Percentiles rank a stretch among this genome's conserved stretches.
These are phyloP conservation scores for Propithecus coquereli DNA, from an alignment of 2,113 vertebrate species.

Conservation along the genomic window DNA sequence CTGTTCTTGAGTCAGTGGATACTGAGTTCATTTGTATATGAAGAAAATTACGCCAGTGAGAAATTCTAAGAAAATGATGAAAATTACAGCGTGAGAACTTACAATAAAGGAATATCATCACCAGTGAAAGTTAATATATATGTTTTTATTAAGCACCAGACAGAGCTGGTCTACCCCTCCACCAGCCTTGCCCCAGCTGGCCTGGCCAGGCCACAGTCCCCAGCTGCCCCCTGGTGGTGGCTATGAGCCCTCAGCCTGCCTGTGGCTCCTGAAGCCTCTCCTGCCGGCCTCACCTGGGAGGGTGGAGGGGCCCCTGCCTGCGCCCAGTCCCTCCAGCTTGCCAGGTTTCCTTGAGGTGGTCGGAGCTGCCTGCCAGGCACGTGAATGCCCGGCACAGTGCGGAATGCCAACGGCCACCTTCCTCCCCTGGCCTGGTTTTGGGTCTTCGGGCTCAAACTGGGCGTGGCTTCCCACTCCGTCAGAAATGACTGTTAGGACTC, in stretches of 20 bases:
- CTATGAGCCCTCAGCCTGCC: neutral
- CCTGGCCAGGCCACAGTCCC: neutral
- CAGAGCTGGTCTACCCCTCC: neutral
- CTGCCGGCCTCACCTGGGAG: neutral
- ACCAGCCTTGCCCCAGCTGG: neutral
- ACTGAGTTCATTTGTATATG: neutral
- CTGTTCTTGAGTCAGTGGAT: neutral
- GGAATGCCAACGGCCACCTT: neutral
- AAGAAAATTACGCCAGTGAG: neutral
- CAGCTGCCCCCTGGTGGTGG: slow-evolving; percentile 66
- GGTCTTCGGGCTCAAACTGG: neutral
- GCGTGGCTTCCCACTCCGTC: neutral
- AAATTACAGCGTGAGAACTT: neutral
- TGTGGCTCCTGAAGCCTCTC: neutral
- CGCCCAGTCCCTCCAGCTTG: neutral
- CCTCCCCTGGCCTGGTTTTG: neutral
- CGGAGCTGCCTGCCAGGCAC: neutral
- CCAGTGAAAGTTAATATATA: neutral
- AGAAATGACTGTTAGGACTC: neutral
- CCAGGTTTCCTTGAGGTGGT: neutral
- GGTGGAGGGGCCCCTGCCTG: neutral
- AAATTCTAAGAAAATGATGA: neutral
- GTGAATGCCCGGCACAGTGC: neutral
- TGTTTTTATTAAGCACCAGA: neutral
- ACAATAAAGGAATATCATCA: neutral